Evolutionary conservation across 1,140 invertebrate genomes (phyloP).

Genomic region (Drosophila tani): DNA sequence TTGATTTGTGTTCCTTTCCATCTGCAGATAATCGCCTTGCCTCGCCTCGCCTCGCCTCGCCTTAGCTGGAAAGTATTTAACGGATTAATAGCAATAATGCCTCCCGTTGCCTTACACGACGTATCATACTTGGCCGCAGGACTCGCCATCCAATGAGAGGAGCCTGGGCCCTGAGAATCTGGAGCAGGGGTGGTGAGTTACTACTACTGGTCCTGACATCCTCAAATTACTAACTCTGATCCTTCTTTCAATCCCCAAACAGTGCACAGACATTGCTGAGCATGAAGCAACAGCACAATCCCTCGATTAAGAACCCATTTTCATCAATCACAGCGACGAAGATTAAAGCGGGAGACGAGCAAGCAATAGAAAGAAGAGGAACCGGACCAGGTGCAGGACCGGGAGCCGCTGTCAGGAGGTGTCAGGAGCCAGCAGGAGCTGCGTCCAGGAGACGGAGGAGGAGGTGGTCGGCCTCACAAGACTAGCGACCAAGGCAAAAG

Average conservation of each 20-base stretch:
- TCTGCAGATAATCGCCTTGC: constrained; percentile 3
- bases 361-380: constrained; percentile 21
- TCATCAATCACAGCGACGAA: constrained; percentile 15
- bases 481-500: constrained; percentile 15
- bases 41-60: constrained; percentile 10
- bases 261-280: constrained; percentile 50
- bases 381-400: constrained; percentile 23
- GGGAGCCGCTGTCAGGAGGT: constrained; percentile 23
- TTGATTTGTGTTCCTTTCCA: no score
- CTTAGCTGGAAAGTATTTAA: constrained; percentile 2
- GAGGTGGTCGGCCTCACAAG: constrained; percentile 36
- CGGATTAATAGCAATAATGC: constrained; percentile 15
- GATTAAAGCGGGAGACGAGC: constrained; percentile 12
- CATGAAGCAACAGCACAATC: constrained; percentile 54
- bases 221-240: neutral
- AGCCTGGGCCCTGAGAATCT: constrained; percentile 43
- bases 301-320: constrained; percentile 32
- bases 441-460: constrained; percentile 29
- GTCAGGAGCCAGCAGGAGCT: constrained; percentile 34
- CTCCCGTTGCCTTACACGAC: constrained; percentile 14
- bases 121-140: constrained; percentile 13
- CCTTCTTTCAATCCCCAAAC: neutral
- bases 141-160: constrained; percentile 44
- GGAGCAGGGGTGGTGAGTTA: constrained; percentile 42
- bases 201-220: neutral